Evolutionary conservation across 2,797 vertebrate species (phyloP).

Genomic region (Enteromius fasciolatus): DNA sequence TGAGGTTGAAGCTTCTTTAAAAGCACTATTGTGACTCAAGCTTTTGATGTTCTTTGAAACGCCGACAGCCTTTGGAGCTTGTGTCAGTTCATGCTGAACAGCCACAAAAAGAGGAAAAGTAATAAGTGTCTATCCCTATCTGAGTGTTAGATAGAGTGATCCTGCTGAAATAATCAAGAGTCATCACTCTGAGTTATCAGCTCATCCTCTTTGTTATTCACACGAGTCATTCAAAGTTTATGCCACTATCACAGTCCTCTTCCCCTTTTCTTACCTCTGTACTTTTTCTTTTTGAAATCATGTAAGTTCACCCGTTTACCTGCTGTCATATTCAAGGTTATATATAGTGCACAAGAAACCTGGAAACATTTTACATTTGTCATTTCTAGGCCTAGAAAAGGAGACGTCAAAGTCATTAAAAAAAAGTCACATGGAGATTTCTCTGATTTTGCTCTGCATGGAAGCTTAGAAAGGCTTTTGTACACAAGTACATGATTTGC

Average conservation of each 20-base stretch:
- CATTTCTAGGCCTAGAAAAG: not conserved
- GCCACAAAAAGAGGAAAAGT: slow-evolving; percentile 50
- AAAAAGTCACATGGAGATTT: not conserved
- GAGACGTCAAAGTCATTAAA: not conserved
- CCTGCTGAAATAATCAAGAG: slow-evolving; percentile 26
- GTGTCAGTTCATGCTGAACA: slow-evolving; percentile 50
- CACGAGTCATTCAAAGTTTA: not conserved
- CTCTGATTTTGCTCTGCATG: not conserved
- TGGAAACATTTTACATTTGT: not conserved
- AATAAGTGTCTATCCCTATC: slow-evolving; percentile 28
- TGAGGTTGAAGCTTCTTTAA: slow-evolving; percentile 47
- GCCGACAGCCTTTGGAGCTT: slow-evolving; percentile 34
- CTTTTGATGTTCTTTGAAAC: slow-evolving; percentile 60
- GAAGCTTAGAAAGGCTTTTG: not conserved
- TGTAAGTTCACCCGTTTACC: not conserved
- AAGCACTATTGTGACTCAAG: slow-evolving; percentile 52
- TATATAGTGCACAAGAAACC: not conserved
- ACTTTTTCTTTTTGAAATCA: not conserved
- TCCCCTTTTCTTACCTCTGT: not conserved
- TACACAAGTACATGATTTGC: not conserved
- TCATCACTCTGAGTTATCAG: slow-evolving; percentile 28
- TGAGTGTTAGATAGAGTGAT: slow-evolving; percentile 17
- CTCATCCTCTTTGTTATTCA: slow-evolving; percentile 19
- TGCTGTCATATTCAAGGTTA: not conserved
- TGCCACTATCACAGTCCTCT: not conserved